Percentiles rank a stretch among this genome's conserved stretches.
Conservation (phyloP, 2,113 vertebrate species). For the Catagonus wagneri region DNA sequence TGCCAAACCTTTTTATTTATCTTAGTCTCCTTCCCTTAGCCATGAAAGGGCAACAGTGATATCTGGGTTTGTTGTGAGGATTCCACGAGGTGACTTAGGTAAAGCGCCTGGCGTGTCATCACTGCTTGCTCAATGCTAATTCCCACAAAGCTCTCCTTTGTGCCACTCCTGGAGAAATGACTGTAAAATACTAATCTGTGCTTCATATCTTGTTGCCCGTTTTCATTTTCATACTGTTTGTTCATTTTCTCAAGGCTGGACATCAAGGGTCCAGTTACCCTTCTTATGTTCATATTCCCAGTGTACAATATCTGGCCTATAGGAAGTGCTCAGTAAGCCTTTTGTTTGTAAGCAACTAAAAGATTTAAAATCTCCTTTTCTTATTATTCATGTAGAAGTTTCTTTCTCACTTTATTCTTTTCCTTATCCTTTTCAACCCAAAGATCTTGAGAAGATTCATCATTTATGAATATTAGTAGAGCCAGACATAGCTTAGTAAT, state of each 20-base stretch:
- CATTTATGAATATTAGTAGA: slow-evolving; percentile 27
- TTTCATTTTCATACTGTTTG: not conserved
- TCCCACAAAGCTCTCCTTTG: not conserved
- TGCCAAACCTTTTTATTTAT: not conserved
- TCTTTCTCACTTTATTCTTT: not conserved
- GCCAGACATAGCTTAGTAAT: slow-evolving; percentile 11
- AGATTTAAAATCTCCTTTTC: no score
- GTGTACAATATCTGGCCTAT: not conserved
- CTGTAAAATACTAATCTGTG: not conserved
- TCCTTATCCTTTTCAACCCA: not conserved
- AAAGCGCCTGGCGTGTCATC: not conserved
- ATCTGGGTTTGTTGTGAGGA: not conserved
- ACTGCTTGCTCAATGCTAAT: not conserved
- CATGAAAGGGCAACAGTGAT: not conserved
- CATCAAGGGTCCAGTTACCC: not conserved
- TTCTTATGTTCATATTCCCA: slow-evolving; percentile 8
- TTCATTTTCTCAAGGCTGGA: not conserved
- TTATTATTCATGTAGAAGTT: no score
- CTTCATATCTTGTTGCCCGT: not conserved
- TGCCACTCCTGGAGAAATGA: not conserved
- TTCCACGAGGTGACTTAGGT: not conserved
- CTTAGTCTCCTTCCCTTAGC: not conserved
- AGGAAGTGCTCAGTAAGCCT: not conserved
- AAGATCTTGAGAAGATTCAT: slow-evolving; percentile 4
- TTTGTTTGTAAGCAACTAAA: not conserved